Evolutionary conservation across 2,888 invertebrate genomes (phyloP), one percentile per base, ranked within the genome.

Genomic region (Boloria euphrosyne): DNA sequence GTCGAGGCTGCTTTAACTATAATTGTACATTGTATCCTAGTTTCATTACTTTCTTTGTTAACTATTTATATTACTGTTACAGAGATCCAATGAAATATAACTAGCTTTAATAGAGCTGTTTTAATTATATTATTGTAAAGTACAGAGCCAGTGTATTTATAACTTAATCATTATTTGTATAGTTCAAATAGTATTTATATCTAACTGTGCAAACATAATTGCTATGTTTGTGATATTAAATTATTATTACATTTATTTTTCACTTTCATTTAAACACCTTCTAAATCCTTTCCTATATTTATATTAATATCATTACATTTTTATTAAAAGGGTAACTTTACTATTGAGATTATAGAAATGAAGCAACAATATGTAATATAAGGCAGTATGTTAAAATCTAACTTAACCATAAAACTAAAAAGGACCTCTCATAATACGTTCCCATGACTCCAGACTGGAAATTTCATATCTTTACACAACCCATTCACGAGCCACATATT

Each of bases 61-160:
- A 89, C 89, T 92, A 92, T 91, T 91, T 92, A 89, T 91, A 90
- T 85, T 79, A 82, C 80, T 89, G 90, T 92, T 90, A 84, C 82
- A 80, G 77, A 84, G 87, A 87, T 89, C 87, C 88, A 88, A 86
- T 86, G 83, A 87, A 85, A 84, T 82, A 85, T 83, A 82, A 80
- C 81, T 87, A 91, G 89, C 89, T 91, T 90, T 90, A 90, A 90
- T 84, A 85, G 84, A 88, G 84, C 87, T 84, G 83, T 85, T 22
- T 22, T 88, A 84, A 87, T 91, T 93, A 74, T 93, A 79, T 88
- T 91, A 87, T 87, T 89, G 85, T 89, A 88, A 88, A 90, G 80
- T 85, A 85, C 87, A 89, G 87, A 90, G 89, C 89, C 92, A 89
- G 89, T 90, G 88, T 90, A 90, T 89, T 90, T 92, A 90, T 90